Percentiles rank a stretch among this genome's conserved stretches.
Evolutionary conservation across 2,888 invertebrate genomes (phyloP).

Genomic region (Drosophila incognita): DNA sequence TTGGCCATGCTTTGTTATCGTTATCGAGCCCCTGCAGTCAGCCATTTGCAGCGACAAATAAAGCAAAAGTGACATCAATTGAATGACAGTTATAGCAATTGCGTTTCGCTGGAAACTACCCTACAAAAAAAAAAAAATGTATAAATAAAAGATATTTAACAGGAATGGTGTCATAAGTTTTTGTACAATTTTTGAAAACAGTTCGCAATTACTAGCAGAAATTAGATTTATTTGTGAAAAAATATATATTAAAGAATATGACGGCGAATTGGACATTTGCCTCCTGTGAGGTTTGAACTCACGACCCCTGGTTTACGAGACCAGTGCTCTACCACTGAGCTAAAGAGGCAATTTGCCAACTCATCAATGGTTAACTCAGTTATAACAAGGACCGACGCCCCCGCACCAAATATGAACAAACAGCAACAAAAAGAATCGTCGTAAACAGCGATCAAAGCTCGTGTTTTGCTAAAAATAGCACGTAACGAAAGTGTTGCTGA

Average conservation of each 20-base stretch:
- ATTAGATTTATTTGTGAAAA: neutral
- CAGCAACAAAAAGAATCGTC: neutral
- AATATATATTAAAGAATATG: neutral
- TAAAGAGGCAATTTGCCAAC: slow-evolving; percentile 88
- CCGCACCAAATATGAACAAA: neutral
- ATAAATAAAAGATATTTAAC: neutral
- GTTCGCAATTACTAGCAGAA: neutral
- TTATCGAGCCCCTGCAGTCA: slow-evolving; percentile 61
- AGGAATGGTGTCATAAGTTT: neutral
- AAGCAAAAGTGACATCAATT: slow-evolving; percentile 36
- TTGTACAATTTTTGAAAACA: neutral
- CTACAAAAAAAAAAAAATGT: neutral
- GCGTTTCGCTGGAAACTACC: slow-evolving; percentile 10
- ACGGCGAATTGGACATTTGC: slow-evolving; percentile 84
- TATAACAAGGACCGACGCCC: slow-evolving; percentile 22
- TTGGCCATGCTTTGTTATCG: slow-evolving; percentile 47
- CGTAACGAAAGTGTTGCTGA: too few relatives aligned
- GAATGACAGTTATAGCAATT: slow-evolving; percentile 31
- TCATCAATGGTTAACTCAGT: neutral
- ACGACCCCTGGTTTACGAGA: slow-evolving; percentile 96
- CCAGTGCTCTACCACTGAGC: slow-evolving; percentile 96
- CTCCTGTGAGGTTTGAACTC: slow-evolving; percentile 95
- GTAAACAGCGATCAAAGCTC: slow-evolving; percentile 26
- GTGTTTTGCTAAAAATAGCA: slow-evolving; percentile 30
- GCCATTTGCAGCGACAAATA: slow-evolving; percentile 43